Conservation (phyloP, 2,113 vertebrate species). For the Microcebus lehilahytsara region DNA sequence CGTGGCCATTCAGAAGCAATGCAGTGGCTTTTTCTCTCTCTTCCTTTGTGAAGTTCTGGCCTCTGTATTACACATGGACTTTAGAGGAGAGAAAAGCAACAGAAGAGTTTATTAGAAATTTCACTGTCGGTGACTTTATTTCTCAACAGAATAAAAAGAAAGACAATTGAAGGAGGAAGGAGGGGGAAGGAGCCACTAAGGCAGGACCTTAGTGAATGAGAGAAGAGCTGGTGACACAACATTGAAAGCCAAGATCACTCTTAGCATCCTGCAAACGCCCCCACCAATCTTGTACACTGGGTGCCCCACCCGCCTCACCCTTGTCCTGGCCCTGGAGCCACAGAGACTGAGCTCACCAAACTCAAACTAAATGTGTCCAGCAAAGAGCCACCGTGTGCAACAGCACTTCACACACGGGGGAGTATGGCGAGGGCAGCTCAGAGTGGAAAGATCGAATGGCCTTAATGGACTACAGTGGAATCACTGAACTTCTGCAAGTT, state of each 20-base stretch:
- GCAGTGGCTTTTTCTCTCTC: too few relatives aligned
- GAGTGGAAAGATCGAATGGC: background rate
- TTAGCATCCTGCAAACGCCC: rapidly evolving
- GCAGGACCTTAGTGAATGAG: too few relatives aligned
- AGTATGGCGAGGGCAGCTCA: rapidly evolving
- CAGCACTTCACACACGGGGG: rapidly evolving
- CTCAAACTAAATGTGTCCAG: rapidly evolving
- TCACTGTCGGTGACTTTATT: background rate
- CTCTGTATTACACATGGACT: background rate
- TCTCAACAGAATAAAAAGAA: background rate
- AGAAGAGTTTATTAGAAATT: background rate
- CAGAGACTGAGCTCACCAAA: background rate
- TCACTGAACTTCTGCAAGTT: background rate
- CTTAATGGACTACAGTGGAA: background rate
- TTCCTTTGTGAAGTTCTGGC: background rate
- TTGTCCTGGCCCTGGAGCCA: background rate
- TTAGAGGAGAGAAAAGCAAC: background rate
- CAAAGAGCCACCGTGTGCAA: rapidly evolving
- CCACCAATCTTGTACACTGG: rapidly evolving
- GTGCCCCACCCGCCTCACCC: rapidly evolving
- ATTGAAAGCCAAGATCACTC: rapidly evolving
- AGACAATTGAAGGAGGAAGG: too few relatives aligned
- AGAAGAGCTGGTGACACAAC: too few relatives aligned
- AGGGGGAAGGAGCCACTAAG: background rate
- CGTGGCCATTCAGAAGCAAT: background rate